Percentiles rank a stretch among this genome's conserved stretches.
These are phyloP conservation scores for Oreochromis grahami DNA, from an alignment of 2,797 vertebrate species.

Conservation along the genomic window DNA sequence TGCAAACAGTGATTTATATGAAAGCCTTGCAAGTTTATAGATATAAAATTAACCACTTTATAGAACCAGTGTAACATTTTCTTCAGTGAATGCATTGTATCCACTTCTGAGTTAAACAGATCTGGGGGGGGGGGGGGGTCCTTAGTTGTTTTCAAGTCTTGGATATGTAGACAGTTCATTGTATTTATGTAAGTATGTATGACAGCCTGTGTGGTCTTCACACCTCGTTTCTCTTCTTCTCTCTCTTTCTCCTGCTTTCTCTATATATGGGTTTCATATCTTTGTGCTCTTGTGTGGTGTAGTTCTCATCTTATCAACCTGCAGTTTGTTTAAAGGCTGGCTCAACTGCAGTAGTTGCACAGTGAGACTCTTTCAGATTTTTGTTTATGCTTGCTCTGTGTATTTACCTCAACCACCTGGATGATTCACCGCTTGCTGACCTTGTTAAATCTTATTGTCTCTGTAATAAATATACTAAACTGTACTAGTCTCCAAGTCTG, in stretches of 20 bases:
- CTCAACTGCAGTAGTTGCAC: background rate
- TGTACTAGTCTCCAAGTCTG: background rate
- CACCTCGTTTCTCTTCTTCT: background rate
- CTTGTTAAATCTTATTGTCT: background rate
- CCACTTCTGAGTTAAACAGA: background rate
- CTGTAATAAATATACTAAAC: background rate
- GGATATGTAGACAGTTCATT: background rate
- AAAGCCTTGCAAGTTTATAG: background rate
- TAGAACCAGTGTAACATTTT: background rate
- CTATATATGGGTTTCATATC: background rate
- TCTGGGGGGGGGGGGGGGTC: background rate
- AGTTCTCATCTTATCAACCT: background rate
- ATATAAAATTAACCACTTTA: background rate
- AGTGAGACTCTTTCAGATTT: background rate
- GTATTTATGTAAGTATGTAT: background rate
- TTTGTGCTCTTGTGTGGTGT: background rate
- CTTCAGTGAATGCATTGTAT: background rate
- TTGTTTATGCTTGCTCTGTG: background rate
- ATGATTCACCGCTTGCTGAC: background rate
- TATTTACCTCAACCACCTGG: background rate
- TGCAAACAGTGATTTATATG: background rate
- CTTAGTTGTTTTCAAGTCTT: background rate
- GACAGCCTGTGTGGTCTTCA: background rate
- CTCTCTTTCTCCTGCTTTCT: background rate
- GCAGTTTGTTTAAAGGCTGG: background rate